Conservation (phyloP, 2,888 invertebrate species). For the Acleris holmiana region DNA sequence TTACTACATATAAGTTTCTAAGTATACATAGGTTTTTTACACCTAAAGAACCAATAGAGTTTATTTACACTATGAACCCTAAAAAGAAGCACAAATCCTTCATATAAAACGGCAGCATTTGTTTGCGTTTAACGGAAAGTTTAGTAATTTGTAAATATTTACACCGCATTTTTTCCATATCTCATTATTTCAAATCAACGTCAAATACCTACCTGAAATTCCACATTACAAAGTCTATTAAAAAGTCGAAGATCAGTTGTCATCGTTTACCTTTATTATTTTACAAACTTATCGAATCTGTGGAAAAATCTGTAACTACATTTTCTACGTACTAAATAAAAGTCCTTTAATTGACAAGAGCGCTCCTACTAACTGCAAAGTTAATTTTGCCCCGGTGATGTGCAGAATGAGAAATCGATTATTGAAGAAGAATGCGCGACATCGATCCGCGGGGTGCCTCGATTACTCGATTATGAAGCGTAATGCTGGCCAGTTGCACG, state of each 20-base stretch:
- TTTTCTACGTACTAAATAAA: neutral
- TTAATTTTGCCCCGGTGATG: constrained; percentile 41
- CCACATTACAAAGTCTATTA: constrained; percentile 24
- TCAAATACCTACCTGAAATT: constrained; percentile 15
- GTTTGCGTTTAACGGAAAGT: neutral
- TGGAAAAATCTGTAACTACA: neutral
- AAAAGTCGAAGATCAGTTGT: constrained; percentile 29
- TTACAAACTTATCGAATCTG: constrained; percentile 7
- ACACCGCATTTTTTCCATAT: neutral
- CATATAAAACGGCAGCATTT: too few relatives aligned
- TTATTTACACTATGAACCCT: too few relatives aligned
- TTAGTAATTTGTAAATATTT: neutral
- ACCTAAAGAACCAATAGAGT: too few relatives aligned
- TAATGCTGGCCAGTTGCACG: constrained; percentile 40
- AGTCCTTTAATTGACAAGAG: neutral
- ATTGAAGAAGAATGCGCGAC: constrained; percentile 57
- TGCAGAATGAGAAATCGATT: constrained; percentile 56
- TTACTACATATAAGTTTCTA: too few relatives aligned
- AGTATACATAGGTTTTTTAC: too few relatives aligned
- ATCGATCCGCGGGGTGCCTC: constrained; percentile 55
- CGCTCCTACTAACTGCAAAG: neutral
- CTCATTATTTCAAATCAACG: constrained; percentile 4
- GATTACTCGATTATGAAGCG: constrained; percentile 57
- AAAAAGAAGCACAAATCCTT: too few relatives aligned
- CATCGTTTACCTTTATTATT: constrained; percentile 24